These are phyloP conservation scores for Bucorvus abyssinicus DNA, from an alignment of 2,797 vertebrate genomes.

Conservation along the genomic window DNA sequence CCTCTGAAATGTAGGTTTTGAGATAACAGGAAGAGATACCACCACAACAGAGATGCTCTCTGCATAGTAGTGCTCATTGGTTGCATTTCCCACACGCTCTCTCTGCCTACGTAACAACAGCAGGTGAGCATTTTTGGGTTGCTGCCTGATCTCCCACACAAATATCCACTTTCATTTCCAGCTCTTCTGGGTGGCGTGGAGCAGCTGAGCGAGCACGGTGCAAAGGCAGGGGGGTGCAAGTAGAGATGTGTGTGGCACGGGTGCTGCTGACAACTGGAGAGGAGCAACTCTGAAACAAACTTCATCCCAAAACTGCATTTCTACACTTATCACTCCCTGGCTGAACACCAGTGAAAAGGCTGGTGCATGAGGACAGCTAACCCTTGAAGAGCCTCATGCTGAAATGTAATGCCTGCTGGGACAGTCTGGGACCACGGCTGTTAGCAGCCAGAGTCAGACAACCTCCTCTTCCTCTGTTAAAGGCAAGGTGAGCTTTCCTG, in stretches of 20 bases:
- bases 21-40: slow-evolving; percentile 44
- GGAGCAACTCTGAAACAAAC: neutral
- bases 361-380: too few relatives aligned
- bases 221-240: neutral
- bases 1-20: neutral
- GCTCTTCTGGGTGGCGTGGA: neutral
- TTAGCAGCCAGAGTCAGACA: rapidly evolving
- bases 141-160: slow-evolving; percentile 3
- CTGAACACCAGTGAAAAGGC: neutral
- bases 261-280: neutral
- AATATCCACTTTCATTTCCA: neutral
- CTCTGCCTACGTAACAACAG: neutral
- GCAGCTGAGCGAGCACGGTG: rapidly evolving
- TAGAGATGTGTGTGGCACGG: rapidly evolving
- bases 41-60: neutral
- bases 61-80: neutral
- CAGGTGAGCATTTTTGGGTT: neutral
- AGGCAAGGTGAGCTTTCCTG: neutral
- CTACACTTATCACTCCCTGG: rapidly evolving
- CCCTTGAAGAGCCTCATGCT: neutral
- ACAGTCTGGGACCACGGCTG: neutral
- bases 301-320: too few relatives aligned
- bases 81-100: neutral
- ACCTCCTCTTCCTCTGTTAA: neutral
- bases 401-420: neutral